These are phyloP conservation scores for Sinocyclocheilus anshuiensis DNA, from an alignment of 2,113 vertebrate species.

Conservation along the genomic window DNA sequence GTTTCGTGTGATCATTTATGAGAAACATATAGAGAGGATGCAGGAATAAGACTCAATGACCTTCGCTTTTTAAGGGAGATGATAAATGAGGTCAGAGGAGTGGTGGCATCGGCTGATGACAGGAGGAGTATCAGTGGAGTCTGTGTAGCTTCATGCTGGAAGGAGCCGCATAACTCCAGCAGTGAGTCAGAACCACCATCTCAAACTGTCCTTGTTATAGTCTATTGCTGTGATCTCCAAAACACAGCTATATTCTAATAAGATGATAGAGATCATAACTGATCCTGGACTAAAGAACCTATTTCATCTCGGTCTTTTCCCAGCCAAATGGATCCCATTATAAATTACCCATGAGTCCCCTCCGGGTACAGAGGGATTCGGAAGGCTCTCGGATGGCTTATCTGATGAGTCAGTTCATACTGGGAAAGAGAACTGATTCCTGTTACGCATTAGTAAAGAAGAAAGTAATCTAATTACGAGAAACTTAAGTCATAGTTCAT, in stretches of 20 bases:
- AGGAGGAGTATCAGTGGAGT: slow-evolving; percentile 23
- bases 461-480: not conserved
- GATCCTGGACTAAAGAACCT: slow-evolving; percentile 6
- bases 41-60: slow-evolving; percentile 35
- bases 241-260: not conserved
- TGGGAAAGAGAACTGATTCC: slow-evolving; percentile 4
- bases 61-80: slow-evolving; percentile 12
- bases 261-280: slow-evolving; percentile 14
- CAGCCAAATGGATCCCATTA: not conserved
- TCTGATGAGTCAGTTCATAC: slow-evolving; percentile 38
- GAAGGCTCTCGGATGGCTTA: slow-evolving; percentile 1
- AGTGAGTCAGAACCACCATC: slow-evolving; percentile 9
- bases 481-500: slow-evolving; percentile 17
- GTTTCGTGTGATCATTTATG: slow-evolving; percentile 11
- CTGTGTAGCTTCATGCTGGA: slow-evolving; percentile 36
- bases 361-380: slow-evolving; percentile 11
- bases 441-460: not conserved
- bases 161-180: slow-evolving; percentile 29
- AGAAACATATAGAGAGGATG: not conserved
- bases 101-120: slow-evolving; percentile 35
- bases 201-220: not conserved
- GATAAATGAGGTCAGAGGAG: slow-evolving; percentile 42
- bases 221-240: slow-evolving; percentile 18
- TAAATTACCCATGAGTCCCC: slow-evolving; percentile 30
- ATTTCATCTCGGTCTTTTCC: not conserved